Evolutionary conservation across 2,888 invertebrate species (phyloP), one percentile per base, ranked within the genome.

Genomic region (Drosophila parthenogenetica): DNA sequence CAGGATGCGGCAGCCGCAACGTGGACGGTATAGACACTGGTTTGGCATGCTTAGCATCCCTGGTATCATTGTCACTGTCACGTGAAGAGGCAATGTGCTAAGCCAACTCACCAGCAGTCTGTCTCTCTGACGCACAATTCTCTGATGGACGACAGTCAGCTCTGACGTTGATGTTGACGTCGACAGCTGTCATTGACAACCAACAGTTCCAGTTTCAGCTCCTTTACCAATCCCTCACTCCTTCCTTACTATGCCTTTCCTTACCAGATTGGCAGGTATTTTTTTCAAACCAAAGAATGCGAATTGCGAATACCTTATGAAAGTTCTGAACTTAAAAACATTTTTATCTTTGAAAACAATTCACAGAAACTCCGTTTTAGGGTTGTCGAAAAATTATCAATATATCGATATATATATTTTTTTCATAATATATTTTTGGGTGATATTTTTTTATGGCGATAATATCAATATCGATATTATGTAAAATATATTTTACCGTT

Each of bases 31-130:
- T 11, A 19, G 14, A 16, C 25, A 10, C 59, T 49, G 65, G 19
- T 10, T 13, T 40, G 39, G n/a, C 13, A 51, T 57, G 42, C 39
- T 57, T 25, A 75, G 70, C 35, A 73, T 68, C 60, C 57, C 48
- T 50, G 61, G 76, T 69, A 55, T 73, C 64, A 68, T 87, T 54
- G 87, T 89, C 82, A 81, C 79, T 87, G 81, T 87, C 83, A 84
- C 83, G 89, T 89, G 89, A 75, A 84, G 49, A 73, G 71, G 87
- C 83, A 84, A 84, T 89, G 83, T 84, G 83, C 79, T 76, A 42
- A 17, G 48, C 46, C 45, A 19, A 59, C 80, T 72, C 4, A 14
- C 48, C 13, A 7, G 1, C 17, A 25, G 60, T 71, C 82, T 87
- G 85, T 48, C 50, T 59, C 57, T 67, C 81, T 89, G 89, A 89